Evolutionary conservation across 2,113 vertebrate species (phyloP), one percentile per base, ranked within the genome.

Genomic region (Morone saxatilis): DNA sequence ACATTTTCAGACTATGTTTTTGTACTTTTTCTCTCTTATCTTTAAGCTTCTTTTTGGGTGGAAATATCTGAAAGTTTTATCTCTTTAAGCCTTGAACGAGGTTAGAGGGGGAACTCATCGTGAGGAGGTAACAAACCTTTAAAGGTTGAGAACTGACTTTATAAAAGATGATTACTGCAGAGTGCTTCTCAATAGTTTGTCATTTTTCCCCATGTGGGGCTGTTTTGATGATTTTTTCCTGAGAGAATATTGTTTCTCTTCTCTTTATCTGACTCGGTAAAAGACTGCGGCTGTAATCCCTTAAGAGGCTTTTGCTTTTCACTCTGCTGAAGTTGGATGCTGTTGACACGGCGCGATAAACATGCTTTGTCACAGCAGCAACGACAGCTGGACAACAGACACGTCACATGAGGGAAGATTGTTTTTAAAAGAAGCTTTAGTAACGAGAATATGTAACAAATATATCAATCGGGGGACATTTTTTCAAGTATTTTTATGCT

Each of bases 271-370:
- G 68, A 80, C 69, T 80, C 69, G 36, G 78, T 72, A 80, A 80
- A 80, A 80, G 77, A 79, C 70, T 57, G 70, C 70, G 51, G 61
- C 78, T 73, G 70, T 81, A 81, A 81, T 81, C 78, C 61, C 14
- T 14, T 81, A 81, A 81, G 78, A 81, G 70, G 78, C 70, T 81
- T 31, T 80, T 80, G 38, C 48, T 54, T 54, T 80, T 65, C 50
- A 45, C 74, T 67, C 68, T 72, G 53, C 69, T 59, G 48, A 43
- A 63, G 59, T 56, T 56, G 67, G 48, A 56, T 38, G 38, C 12
- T 65, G 68, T 47, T 80, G 22, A 50, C 66, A 78, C 50, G 22
- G 59, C 38, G 51, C 22, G 38, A 36, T 57, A 56, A 80, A 80
- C 78, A 71, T 6, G 48, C 68, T 71, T 71, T 79, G 67, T 79